These are phyloP conservation scores for Flexamia atlantica DNA, from an alignment of 2,888 invertebrate species.

Conservation along the genomic window DNA sequence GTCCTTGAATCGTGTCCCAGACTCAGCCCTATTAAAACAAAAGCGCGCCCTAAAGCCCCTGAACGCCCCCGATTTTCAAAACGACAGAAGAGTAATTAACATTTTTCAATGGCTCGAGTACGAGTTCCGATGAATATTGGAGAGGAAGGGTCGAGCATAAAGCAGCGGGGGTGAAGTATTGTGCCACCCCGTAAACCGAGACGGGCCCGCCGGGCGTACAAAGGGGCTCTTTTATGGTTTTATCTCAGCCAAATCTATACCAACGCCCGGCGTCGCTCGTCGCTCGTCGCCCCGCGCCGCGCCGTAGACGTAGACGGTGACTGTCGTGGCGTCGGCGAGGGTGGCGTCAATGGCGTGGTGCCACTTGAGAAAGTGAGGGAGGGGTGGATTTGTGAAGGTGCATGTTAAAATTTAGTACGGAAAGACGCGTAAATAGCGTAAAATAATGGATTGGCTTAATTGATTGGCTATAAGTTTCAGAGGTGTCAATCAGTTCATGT, in stretches of 20 bases:
- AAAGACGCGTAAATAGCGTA: too few relatives aligned
- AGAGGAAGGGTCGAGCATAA: slow-evolving; percentile 39
- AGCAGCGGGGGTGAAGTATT: neutral
- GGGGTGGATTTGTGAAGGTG: too few relatives aligned
- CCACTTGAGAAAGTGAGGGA: too few relatives aligned
- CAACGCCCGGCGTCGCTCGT: neutral
- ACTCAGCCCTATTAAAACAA: too few relatives aligned
- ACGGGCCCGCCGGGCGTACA: neutral
- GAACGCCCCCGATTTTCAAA: neutral
- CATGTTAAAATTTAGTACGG: too few relatives aligned
- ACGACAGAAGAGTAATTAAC: slow-evolving; percentile 29
- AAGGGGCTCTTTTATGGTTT: slow-evolving; percentile 20
- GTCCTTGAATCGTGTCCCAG: too few relatives aligned
- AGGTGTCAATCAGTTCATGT: too few relatives aligned
- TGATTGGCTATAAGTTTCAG: too few relatives aligned
- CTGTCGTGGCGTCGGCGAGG: too few relatives aligned
- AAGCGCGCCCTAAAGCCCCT: neutral
- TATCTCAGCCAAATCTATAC: slow-evolving; percentile 35
- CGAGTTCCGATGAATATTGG: slow-evolving; percentile 39
- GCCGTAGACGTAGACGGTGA: too few relatives aligned
- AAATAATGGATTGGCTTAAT: too few relatives aligned
- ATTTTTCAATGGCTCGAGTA: slow-evolving; percentile 34
- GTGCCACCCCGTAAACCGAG: slow-evolving; percentile 23
- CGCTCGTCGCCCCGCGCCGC: neutral
- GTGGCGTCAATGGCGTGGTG: too few relatives aligned